Base-by-base conservation (phyloP, 2,797 vertebrate species). In the Neosilurus hyrtlii region DNA sequence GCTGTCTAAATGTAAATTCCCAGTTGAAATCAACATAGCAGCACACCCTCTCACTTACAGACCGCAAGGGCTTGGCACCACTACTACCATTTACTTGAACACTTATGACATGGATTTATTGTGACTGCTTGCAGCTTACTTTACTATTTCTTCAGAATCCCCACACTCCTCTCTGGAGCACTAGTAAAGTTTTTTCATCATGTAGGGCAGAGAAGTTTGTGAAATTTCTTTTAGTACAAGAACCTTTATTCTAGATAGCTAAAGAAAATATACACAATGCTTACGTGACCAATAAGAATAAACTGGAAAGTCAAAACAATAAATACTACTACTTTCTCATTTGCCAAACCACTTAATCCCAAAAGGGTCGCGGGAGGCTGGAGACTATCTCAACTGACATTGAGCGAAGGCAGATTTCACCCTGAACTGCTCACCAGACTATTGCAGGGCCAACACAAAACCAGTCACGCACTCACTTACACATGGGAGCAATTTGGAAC, bases 1-100 rank as follows among this genome's bases (percentile, higher is more conserved):
- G 83, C 78, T 77, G 59, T 35, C 37, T 83, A 81, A 85, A 77
- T 49, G 61, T 79, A 83, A 78, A 82, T 84, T 51, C 73, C 79
- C 57, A 67, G 52, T 54, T 83, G 82, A 86, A 35, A 62, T 82
- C 59, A 62, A 20, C 71, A 59, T 14, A 54, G 74, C 49, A 71
- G 26, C 37, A 35, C 35, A 72, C 66, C 82, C 49, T 59, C 35
- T 66, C 65, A 70, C 18, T 78, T 59, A 20, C 67, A 54, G 14
- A 63, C 51, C 43, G 54, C 51, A 67, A 68, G 24, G 35, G 71
- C 8, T 30, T 62, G 75, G 76, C 68, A 54, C 24, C 72, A 56
- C 2, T 9, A 56, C 2, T 9, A 57, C 52, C 15, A 26, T 73
- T 73, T 18, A 54, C 24, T 30, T 20, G 4, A 74, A 71, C 49